A percentile compares a stretch with the other conserved stretches of the same genome.
Evolutionary conservation across 2,797 vertebrate species (phyloP).

Genomic region (Loriculus beryllinus): DNA sequence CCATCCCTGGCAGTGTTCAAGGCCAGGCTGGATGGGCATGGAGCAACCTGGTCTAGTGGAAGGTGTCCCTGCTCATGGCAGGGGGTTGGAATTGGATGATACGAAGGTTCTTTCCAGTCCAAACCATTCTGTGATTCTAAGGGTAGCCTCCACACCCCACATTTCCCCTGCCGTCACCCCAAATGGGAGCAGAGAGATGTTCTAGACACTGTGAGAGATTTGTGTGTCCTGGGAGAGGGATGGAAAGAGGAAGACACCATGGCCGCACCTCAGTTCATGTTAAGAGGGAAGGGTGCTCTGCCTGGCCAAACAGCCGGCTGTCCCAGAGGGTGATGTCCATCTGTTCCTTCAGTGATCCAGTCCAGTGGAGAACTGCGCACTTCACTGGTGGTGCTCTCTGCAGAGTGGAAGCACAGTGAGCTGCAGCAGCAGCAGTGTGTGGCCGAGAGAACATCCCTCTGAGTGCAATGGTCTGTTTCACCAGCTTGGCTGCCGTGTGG

Average conservation of each 20-base stretch:
- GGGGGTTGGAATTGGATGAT: neutral
- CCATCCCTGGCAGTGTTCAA: too few species aligned
- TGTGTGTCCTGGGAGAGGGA: too few species aligned
- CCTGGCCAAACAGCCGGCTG: fast-evolving
- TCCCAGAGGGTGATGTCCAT: neutral
- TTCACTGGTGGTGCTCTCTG: neutral
- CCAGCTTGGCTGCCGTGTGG: too few species aligned
- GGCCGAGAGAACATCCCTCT: neutral
- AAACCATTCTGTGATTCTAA: neutral
- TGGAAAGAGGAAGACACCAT: neutral
- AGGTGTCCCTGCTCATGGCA: neutral
- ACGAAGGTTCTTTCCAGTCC: neutral
- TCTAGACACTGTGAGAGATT: too few species aligned
- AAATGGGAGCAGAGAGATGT: neutral
- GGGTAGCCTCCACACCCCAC: neutral
- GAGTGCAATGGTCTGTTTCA: neutral
- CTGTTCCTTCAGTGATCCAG: fast-evolving
- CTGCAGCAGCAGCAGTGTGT: fast-evolving
- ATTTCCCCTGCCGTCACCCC: neutral
- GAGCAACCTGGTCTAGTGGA: too few species aligned
- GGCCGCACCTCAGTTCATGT: neutral
- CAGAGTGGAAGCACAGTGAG: neutral
- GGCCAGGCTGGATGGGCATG: too few species aligned
- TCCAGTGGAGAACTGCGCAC: fast-evolving
- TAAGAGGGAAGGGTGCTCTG: neutral